Conservation (phyloP, 2,113 vertebrate species). For the Cinclus mexicanus region DNA sequence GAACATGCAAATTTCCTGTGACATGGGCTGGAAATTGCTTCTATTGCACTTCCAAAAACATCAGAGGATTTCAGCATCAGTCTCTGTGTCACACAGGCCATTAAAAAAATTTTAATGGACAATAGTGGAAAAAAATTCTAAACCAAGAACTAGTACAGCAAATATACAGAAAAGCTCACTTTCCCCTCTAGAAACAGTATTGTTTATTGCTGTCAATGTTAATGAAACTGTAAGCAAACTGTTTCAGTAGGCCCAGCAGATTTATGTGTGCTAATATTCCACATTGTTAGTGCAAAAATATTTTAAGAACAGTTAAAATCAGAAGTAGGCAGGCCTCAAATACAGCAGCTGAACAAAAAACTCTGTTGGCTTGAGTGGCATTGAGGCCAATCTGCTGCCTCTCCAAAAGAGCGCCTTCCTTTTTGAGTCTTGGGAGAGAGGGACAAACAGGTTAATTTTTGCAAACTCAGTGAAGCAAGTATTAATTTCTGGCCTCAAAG, state of each 20-base stretch:
- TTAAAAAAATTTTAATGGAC: not conserved
- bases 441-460: not conserved
- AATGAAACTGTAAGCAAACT: not conserved
- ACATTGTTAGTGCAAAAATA: not conserved
- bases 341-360: not conserved
- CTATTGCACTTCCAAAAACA: not conserved
- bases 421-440: not conserved
- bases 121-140: not conserved
- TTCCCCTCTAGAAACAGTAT: not conserved
- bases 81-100: not conserved
- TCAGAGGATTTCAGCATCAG: not conserved
- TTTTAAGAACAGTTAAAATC: not conserved
- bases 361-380: not conserved
- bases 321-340: not conserved
- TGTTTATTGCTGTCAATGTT: not conserved
- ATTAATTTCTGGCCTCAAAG: not conserved
- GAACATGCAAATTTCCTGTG: not conserved
- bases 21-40: not conserved
- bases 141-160: not conserved
- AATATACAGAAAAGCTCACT: not conserved
- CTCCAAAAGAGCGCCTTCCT: not conserved
- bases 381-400: not conserved
- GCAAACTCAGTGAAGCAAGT: not conserved
- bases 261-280: not conserved
- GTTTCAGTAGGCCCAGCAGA: not conserved